A percentile compares a stretch with the other conserved stretches of the same genome.
phyloP scores from a whole-genome alignment of 2,797 vertebrate genomes.

The Sibirionetta formosa region DNA sequence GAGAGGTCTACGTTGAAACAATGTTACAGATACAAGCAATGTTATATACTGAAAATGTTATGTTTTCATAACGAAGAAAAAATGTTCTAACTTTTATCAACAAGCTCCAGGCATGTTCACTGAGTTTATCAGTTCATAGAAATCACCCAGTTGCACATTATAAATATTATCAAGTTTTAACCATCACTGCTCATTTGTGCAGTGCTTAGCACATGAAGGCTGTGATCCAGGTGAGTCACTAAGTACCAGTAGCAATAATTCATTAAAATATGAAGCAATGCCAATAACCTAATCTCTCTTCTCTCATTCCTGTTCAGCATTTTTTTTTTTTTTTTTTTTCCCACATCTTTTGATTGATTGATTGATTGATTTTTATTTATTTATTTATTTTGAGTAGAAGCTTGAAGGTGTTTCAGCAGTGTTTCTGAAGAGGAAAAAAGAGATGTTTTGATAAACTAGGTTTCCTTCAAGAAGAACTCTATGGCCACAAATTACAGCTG shows the following conservation, averaged over 20 bases:
- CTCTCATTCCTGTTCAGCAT: not conserved
- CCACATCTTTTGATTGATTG: not conserved
- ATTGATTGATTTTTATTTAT: not conserved
- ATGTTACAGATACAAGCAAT: not conserved
- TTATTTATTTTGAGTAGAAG: not conserved
- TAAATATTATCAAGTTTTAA: not conserved
- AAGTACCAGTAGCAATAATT: not conserved
- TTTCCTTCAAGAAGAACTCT: conserved; percentile 39
- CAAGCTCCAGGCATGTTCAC: conserved; percentile 1
- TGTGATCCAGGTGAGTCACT: conserved; percentile 10
- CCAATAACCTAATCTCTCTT: not conserved
- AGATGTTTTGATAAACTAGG: not conserved
- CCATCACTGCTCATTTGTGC: rapidly evolving
- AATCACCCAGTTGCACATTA: not conserved
- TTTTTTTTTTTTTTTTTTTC: not conserved
- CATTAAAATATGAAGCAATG: not conserved
- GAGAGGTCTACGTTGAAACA: not conserved
- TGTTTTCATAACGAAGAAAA: not conserved
- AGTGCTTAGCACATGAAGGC: not conserved
- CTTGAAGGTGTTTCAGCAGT: not conserved
- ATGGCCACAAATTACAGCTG: conserved; percentile 2
- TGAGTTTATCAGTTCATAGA: not conserved
- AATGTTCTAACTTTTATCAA: not conserved
- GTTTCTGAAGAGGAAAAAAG: not conserved
- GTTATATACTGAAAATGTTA: not conserved